Conservation (phyloP, 2,113 vertebrate genomes). For the Planiliza haematocheilus region DNA sequence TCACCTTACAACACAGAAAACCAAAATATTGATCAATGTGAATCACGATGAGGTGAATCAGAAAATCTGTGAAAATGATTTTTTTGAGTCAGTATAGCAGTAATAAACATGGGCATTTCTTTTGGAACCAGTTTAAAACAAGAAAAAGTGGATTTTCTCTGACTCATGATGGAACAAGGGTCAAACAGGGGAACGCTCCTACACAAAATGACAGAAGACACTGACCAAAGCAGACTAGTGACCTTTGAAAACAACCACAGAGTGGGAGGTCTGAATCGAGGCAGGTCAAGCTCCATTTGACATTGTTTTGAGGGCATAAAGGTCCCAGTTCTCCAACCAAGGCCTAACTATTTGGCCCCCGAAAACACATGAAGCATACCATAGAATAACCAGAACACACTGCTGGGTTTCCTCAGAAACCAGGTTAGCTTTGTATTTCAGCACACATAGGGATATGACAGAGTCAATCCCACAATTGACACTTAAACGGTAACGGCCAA, state of each 20-base stretch:
- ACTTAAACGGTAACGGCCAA: background rate
- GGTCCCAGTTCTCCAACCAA: conserved; percentile 36
- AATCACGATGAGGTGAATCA: background rate
- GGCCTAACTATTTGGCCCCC: conserved; percentile 5
- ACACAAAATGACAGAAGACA: conserved; percentile 45
- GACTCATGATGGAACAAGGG: background rate
- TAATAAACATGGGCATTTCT: too few species aligned
- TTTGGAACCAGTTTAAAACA: background rate
- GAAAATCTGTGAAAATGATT: background rate
- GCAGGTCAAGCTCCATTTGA: conserved; percentile 68
- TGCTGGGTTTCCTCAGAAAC: background rate
- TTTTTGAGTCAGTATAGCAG: too few species aligned
- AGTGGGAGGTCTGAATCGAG: conserved; percentile 66
- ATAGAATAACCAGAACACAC: conserved; percentile 10
- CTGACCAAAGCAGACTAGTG: conserved; percentile 54
- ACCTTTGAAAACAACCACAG: conserved; percentile 65
- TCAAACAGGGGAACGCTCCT: conserved; percentile 19
- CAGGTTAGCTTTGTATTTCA: conserved; percentile 2
- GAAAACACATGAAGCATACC: background rate
- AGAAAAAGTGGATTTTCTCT: background rate
- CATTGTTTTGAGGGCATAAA: conserved; percentile 56
- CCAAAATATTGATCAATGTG: too few species aligned
- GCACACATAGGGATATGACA: background rate
- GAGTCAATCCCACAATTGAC: background rate
- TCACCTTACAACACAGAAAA: background rate